Evolutionary conservation across 37 sponge, comb jelly and placozoan genomes (phyloP), one percentile per base, ranked within the genome.

Genomic region (Ephydatia muelleri): DNA sequence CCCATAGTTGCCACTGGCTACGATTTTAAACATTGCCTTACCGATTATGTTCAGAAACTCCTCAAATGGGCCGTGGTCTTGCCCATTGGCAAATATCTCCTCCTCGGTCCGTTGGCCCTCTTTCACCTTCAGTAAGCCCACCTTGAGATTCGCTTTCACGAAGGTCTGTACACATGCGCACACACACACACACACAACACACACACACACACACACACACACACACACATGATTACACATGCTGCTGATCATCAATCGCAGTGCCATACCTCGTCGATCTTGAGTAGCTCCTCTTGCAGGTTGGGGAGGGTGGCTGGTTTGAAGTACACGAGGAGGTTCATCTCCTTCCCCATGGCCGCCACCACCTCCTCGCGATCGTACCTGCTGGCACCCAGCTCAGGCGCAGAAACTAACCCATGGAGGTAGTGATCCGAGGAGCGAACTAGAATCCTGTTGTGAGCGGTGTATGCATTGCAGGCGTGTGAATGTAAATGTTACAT

Each of bases 81-180:
- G 87, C 21, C 47, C 66, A 77, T 98, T 98, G 72, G 82, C 68
- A 47, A 98, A 91, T 49, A 98, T 96, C 38, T 95, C 99, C 38
- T 92, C 93, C 38, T 98, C 99, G 0, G 79, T 82, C 13, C 82
- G 85, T 70, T 98, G 99, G 6, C 92, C 96, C 26, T 87, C 83
- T 74, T 90, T 92, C 38, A 98, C 83, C 22, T 89, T 65, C 38
- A 98, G 73, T 33, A 96, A 89, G 14, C 99, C 99, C 1, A 98
- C 86, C 82, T 98, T 93, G 26, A 88, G 82, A 26, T 89, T 77
- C 26, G 70, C 47, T 49, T 84, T 87, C 34, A 88, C 84, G 77
- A 94, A 92, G 0, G 94, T 88, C 91, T 92, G 72, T 3, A 38
- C 40, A 8, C 13, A n/a, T n/a, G n/a, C n/a, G n/a, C n/a, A n/a